Evolutionary conservation across 2,888 invertebrate species (phyloP).

Genomic region (Troides helena): DNA sequence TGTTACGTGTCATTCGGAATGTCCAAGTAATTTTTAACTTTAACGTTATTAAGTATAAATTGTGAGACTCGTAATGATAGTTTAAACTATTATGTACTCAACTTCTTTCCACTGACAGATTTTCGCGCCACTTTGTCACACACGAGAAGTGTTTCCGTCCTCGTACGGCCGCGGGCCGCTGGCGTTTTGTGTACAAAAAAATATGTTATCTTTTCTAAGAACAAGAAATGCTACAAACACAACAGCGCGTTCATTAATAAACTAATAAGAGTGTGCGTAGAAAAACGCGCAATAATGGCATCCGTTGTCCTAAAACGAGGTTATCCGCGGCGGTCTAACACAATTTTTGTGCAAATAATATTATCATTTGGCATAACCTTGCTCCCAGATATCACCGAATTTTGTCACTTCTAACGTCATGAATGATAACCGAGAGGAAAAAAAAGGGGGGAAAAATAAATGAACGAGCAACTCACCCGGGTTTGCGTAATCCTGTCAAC

Average conservation of each 20-base stretch:
- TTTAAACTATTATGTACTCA: too few relatives aligned
- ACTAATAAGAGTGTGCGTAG: conserved; percentile 31
- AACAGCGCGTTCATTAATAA: conserved; percentile 26
- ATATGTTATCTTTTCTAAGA: conserved; percentile 29
- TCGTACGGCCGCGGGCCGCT: background rate
- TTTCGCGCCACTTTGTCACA: conserved; percentile 20
- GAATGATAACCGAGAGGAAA: conserved; percentile 53
- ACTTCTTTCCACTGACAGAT: background rate
- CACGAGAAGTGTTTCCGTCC: too few relatives aligned
- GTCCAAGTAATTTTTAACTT: too few relatives aligned
- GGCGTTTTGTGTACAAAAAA: conserved; percentile 19
- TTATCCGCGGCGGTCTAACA: conserved; percentile 76
- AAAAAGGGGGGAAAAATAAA: conserved; percentile 43
- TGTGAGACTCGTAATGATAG: too few relatives aligned
- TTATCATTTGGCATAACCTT: conserved; percentile 76
- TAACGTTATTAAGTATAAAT: too few relatives aligned
- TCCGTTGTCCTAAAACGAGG: conserved; percentile 73
- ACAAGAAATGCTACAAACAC: conserved; percentile 24
- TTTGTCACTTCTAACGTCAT: conserved; percentile 69
- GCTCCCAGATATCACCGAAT: conserved; percentile 76
- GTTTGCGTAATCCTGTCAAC: conserved; percentile 34
- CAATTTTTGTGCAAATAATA: conserved; percentile 77
- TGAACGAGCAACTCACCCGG: conserved; percentile 26
- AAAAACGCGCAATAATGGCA: conserved; percentile 48
- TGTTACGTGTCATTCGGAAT: too few relatives aligned